Percentiles rank a stretch among this genome's conserved stretches.
Evolutionary conservation across 2,797 vertebrate genomes (phyloP).

Genomic region (Cryptoprocta ferox): DNA sequence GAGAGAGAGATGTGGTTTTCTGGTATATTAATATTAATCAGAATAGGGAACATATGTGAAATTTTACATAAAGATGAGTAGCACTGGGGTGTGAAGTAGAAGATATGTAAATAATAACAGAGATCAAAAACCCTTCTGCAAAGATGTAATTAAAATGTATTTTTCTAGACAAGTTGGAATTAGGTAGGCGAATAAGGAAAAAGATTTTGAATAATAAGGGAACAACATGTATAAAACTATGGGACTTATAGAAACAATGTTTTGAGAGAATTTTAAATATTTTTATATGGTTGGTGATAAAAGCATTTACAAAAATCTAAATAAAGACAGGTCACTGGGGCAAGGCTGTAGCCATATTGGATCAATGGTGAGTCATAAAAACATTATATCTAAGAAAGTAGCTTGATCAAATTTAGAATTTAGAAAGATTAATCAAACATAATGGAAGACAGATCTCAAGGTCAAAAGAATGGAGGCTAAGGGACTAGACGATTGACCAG

Average conservation of each 20-base stretch:
- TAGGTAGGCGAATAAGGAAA: neutral
- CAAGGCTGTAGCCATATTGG: neutral
- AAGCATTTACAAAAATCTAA: neutral
- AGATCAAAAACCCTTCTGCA: neutral
- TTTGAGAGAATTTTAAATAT: neutral
- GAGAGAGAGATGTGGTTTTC: neutral
- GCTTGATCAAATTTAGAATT: neutral
- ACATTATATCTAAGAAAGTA: neutral
- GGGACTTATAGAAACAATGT: neutral
- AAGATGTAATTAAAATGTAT: neutral
- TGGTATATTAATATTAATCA: neutral
- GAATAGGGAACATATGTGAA: neutral
- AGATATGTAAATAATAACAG: neutral
- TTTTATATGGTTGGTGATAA: neutral
- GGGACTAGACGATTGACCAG: neutral
- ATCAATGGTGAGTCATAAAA: neutral
- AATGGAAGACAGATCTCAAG: neutral
- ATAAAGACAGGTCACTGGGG: neutral
- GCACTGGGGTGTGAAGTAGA: neutral
- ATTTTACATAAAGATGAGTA: neutral
- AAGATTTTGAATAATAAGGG: neutral
- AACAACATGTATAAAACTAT: neutral
- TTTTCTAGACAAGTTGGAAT: neutral
- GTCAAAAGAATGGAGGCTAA: neutral
- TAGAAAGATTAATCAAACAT: neutral